Evolutionary conservation across 64 coral and sea anemone genomes (phyloP).

Genomic region (Catalaphyllia jardinei): DNA sequence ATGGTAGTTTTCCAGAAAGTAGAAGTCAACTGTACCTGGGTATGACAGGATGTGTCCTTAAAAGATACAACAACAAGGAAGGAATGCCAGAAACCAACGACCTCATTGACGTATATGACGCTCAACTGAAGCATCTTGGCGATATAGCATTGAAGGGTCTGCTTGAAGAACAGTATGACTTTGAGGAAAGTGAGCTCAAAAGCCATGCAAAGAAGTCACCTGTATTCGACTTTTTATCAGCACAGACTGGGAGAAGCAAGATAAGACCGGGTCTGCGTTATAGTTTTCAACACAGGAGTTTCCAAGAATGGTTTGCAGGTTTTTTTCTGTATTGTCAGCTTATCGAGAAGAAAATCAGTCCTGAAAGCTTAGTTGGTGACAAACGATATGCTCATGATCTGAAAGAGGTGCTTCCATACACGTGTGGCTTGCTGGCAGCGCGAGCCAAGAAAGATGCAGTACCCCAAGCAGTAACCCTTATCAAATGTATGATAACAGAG

Average conservation of each 20-base stretch:
- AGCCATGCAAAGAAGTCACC: neutral
- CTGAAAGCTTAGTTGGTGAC: neutral
- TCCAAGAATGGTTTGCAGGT: conserved; percentile 21
- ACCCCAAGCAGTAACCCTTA: neutral
- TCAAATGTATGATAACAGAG: neutral
- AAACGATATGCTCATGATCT: neutral
- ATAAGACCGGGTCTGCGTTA: neutral
- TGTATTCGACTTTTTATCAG: neutral
- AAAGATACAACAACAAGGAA: neutral
- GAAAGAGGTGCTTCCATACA: neutral
- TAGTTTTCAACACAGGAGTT: neutral
- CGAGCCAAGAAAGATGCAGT: neutral
- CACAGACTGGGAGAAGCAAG: neutral
- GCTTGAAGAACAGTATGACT: neutral
- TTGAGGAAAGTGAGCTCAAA: neutral
- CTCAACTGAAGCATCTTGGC: neutral
- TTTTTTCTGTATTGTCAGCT: neutral
- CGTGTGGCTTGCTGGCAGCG: neutral
- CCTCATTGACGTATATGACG: neutral
- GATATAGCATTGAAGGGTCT: neutral
- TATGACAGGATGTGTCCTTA: neutral
- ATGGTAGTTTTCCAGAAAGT: neutral
- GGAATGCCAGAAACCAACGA: neutral
- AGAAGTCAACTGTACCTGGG: neutral
- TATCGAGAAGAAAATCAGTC: neutral